Evolutionary conservation across 2,888 invertebrate species (phyloP), one percentile per base, ranked within the genome.

Genomic region (Zaprionus bogoriensis): DNA sequence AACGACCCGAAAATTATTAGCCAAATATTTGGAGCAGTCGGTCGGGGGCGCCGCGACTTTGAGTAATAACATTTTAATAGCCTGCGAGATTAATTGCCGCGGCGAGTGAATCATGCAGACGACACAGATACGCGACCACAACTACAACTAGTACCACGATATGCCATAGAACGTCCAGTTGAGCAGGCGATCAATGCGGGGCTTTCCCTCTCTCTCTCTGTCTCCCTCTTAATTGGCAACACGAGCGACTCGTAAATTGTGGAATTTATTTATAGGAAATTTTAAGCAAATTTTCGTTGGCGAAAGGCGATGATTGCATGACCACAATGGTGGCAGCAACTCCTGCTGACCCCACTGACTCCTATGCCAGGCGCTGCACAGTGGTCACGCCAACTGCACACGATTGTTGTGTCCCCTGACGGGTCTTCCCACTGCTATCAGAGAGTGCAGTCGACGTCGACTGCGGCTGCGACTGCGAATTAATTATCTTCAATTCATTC

Each of bases 401-500:
- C 75, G 6, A n/a, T n/a, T n/a, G n/a, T n/a, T 36, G n/a, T n/a
- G 10, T 14, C 25, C n/a, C 14, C 27, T 9, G 6, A 30, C 14
- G 22, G 5, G 23, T 14, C 17, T 47, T 14, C 25, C 17, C 58
- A 19, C 32, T 17, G 63, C 42, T 66, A 63, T 66, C 70, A 63
- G 32, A 70, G 70, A 75, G 41, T 84, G 87, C 81, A 82, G 77
- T 67, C 67, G 54, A 47, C 72, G 47, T n/a, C 22, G 23, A 17
- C 57, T n/a, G 45, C 51, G 39, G 14, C 32, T 44, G 10, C 47
- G 30, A 44, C 65, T 52, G 76, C 66, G 79, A 87, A 79, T 87
- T 84, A 87, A 84, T 84, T 84, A 87, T 83, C 83, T 86, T 79
- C 73, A 87, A 79, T 87, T 84, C 87, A 87, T 84, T 84, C 84